A percentile compares a stretch with the other conserved stretches of the same genome.
Conservation (phyloP, 2,888 invertebrate species). For the Hirtodrosophila cameraria region DNA sequence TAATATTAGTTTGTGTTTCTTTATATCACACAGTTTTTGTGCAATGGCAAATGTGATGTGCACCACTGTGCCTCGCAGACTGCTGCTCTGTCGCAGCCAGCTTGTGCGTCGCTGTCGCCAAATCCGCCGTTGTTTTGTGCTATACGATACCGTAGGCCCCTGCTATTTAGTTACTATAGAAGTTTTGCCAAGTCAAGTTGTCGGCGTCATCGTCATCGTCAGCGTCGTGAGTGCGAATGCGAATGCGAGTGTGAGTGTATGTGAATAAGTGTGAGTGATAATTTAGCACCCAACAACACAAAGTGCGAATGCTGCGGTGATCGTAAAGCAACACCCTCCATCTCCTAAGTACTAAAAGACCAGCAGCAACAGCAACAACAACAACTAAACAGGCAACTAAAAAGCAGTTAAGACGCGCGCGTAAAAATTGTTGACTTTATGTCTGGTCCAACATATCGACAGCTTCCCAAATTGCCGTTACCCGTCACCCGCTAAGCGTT, state of each 20-base stretch:
- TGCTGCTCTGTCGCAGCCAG: conserved; percentile 42
- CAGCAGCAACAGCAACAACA: conserved; percentile 12
- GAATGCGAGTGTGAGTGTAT: conserved; percentile 6
- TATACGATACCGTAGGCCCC: conserved; percentile 72
- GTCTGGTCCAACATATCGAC: not conserved
- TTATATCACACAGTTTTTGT: too few species aligned
- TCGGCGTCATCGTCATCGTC: conserved; percentile 37
- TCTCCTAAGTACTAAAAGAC: not conserved
- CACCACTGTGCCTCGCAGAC: conserved; percentile 37
- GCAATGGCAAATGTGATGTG: not conserved
- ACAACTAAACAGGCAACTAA: conserved; percentile 16
- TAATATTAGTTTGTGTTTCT: too few species aligned
- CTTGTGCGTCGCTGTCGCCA: conserved; percentile 58
- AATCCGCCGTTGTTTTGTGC: conserved; percentile 71
- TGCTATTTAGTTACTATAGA: conserved; percentile 81
- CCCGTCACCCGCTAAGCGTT: not conserved
- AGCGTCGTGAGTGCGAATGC: conserved; percentile 32
- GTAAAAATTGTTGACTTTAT: conserved; percentile 34
- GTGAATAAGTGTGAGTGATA: conserved; percentile 22
- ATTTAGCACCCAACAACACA: conserved; percentile 41
- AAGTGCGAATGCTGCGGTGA: conserved; percentile 30
- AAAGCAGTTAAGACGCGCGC: conserved; percentile 51
- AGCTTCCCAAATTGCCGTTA: conserved; percentile 2
- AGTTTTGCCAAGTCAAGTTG: conserved; percentile 81
- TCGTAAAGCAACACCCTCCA: not conserved